Conservation (phyloP, 2,113 vertebrate species). For the Podocnemis expansa region DNA sequence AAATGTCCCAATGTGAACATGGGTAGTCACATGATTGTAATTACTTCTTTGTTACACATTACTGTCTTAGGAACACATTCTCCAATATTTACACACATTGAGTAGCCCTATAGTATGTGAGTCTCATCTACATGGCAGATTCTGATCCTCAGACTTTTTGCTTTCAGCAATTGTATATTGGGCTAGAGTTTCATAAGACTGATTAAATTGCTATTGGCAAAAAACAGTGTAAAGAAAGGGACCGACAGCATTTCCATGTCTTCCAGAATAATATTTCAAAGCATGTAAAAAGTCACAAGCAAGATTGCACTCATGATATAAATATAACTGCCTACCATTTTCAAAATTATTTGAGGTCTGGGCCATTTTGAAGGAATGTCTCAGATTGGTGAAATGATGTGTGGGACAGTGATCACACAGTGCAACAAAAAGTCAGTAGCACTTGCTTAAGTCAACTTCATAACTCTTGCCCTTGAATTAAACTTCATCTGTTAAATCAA, state of each 20-base stretch:
- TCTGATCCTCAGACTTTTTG: not conserved
- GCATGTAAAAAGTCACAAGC: not conserved
- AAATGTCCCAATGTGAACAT: not conserved
- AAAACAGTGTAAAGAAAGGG: not conserved
- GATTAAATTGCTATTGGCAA: not conserved
- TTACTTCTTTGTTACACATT: not conserved
- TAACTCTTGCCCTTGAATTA: no score
- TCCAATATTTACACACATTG: not conserved
- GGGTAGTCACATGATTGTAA: not conserved
- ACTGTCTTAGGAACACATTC: not conserved
- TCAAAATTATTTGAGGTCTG: not conserved
- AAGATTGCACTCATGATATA: not conserved
- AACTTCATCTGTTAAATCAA: no score
- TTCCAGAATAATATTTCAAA: not conserved
- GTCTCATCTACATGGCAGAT: rapidly evolving
- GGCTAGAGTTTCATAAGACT: not conserved
- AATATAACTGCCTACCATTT: not conserved
- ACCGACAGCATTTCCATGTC: not conserved
- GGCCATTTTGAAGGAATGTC: not conserved
- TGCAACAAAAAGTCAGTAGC: not conserved
- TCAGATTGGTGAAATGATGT: not conserved
- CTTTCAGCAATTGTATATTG: not conserved
- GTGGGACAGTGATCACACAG: not conserved
- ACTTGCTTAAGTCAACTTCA: no score
- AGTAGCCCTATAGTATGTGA: not conserved